Evolutionary conservation across 2,888 invertebrate genomes (phyloP).

Genomic region (Leucoptera coffeella): DNA sequence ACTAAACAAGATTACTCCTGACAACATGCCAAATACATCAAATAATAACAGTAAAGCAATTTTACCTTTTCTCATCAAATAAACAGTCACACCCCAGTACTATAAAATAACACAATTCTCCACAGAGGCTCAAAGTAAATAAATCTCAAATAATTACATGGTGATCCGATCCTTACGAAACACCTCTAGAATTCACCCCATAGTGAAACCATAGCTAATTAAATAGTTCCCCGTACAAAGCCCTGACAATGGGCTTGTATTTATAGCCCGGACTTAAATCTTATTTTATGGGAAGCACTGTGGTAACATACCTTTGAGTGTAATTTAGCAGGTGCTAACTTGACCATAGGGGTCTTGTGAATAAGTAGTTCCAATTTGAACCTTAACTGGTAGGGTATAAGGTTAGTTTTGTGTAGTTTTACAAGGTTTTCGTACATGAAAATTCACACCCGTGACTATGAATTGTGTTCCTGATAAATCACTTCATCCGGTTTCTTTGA

Average conservation of each 20-base stretch:
- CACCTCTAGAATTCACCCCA: slow-evolving; percentile 2
- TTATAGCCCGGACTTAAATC: slow-evolving; percentile 23
- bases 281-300: slow-evolving; percentile 48
- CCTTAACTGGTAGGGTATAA: neutral
- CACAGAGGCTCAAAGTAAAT: no score
- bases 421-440: neutral
- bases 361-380: no score
- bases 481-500: slow-evolving; percentile 1
- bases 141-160: slow-evolving; percentile 4
- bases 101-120: no score
- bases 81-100: no score
- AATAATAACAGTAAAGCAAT: no score
- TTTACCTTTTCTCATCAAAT: no score
- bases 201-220: slow-evolving; percentile 21
- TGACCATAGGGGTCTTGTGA: slow-evolving; percentile 1
- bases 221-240: slow-evolving; percentile 16
- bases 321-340: slow-evolving; percentile 6
- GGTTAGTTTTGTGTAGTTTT: neutral
- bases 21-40: no score
- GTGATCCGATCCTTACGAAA: no score
- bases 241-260: slow-evolving; percentile 8
- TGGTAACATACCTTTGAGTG: slow-evolving; percentile 14
- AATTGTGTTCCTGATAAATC: slow-evolving; percentile 1
- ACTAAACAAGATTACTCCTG: no score
- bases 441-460: slow-evolving; percentile 1